Base-by-base conservation (phyloP, 2,888 invertebrate species). In the Yponomeuta plumbellus region DNA sequence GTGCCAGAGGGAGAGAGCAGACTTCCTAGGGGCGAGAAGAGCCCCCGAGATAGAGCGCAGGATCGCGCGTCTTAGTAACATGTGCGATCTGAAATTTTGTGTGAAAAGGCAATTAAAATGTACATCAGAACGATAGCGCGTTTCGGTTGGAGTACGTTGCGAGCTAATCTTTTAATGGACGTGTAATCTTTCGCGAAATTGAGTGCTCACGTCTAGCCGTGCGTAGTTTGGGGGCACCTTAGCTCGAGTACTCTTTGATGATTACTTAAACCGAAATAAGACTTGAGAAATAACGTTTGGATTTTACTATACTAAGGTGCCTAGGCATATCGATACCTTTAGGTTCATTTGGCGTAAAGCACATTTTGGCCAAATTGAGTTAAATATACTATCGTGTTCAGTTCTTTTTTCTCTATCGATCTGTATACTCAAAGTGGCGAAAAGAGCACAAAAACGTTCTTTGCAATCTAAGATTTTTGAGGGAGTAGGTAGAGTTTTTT, bases 51-150 rank as follows among this genome's bases (percentile, higher is more conserved):
- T 75, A 81, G 82, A 79, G 79, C 80, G 20, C 39, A 23, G 52
- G 39, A 84, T 84, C 83, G 76, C 82, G 72, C 78, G 74, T 74
- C 75, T 75, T 72, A 26, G 20, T 40, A 2, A 21, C 44, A 78
- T 76, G 66, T 64, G 77, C 76, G 44, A 77, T 79, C 77, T 80
- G 79, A 83, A 85, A 87, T 85, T 83, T 84, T 84, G 84, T 85
- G 83, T 84, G 84, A 86, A 87, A 83, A 83, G 81, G 85, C 89
- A 90, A 89, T 91, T 88, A 89, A 87, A 88, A 86, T 81, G 80
- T 82, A 83, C 80, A 85, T 84, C 81, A 85, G 85, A 84, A 83
- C 78, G 78, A 75, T 80, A 79, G 82, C 81, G 80, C 78, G 75
- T 79, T 80, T 75, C 74, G 70, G 22, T 10, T 56, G 71, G 73